A percentile compares a stretch with the other conserved stretches of the same genome.
Conservation (phyloP, 2,888 invertebrate genomes). For the Drosophila prolongata region DNA sequence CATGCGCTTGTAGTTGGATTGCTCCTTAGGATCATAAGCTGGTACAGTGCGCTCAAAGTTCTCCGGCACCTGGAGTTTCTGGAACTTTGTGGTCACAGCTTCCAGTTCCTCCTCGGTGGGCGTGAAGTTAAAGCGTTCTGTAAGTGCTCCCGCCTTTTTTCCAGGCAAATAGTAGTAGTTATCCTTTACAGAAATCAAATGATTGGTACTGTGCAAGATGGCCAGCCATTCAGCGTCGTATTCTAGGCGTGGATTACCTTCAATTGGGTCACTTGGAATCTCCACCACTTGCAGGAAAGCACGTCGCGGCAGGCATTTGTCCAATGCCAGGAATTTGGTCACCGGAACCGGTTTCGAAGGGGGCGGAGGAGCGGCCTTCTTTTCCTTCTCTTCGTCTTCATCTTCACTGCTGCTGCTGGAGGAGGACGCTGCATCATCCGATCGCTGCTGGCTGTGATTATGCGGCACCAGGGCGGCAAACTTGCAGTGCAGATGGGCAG, state of each 20-base stretch:
- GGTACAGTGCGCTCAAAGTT: conserved; percentile 92
- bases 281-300: conserved; percentile 95
- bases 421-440: neutral
- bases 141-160: conserved; percentile 85
- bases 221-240: conserved; percentile 98
- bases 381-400: conserved; percentile 14
- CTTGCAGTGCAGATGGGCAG: conserved; percentile 98
- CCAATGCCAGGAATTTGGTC: conserved; percentile 96
- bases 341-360: conserved; percentile 68
- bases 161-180: conserved; percentile 92
- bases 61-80: conserved; percentile 89
- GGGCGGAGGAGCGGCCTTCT: neutral
- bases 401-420: conserved; percentile 25
- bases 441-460: conserved; percentile 64
- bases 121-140: conserved; percentile 86
- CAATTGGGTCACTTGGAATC: conserved; percentile 33
- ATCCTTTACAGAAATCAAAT: conserved; percentile 91
- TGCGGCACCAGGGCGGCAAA: conserved; percentile 95
- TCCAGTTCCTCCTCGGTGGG: conserved; percentile 91
- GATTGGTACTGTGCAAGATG: conserved; percentile 94
- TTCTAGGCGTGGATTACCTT: conserved; percentile 72
- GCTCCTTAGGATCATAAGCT: conserved; percentile 85
- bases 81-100: conserved; percentile 87
- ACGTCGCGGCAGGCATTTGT: conserved; percentile 96
- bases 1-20: conserved; percentile 81